phyloP scores from a whole-genome alignment of 2,888 invertebrate genomes.

The Leptinotarsa rubiginosa region DNA sequence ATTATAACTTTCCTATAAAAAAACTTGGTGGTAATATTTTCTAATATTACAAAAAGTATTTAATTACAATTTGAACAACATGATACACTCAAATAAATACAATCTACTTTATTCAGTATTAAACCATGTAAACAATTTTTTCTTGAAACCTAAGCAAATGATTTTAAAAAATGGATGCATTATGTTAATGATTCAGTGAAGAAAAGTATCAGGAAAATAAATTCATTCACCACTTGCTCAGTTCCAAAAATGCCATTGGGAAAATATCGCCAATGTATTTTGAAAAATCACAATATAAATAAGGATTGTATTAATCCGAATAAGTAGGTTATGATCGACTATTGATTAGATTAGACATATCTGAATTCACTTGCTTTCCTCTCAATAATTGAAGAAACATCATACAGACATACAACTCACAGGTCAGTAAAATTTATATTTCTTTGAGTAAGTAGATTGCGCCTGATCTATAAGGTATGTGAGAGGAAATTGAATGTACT shows the following conservation, averaged over 20 bases:
- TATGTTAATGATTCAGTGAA: neutral
- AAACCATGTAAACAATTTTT: conserved; percentile 4
- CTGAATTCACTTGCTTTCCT: too few species aligned
- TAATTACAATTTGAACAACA: neutral
- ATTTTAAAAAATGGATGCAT: neutral
- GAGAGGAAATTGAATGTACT: too few species aligned
- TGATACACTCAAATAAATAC: neutral
- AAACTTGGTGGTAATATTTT: neutral
- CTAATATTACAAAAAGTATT: neutral
- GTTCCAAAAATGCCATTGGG: neutral
- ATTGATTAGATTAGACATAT: too few species aligned
- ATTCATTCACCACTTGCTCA: neutral
- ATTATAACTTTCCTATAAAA: neutral
- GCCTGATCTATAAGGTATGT: too few species aligned
- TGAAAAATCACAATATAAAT: too few species aligned
- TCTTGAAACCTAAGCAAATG: neutral
- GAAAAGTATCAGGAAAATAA: neutral
- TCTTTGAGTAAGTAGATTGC: too few species aligned
- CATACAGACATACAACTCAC: too few species aligned
- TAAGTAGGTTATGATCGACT: too few species aligned
- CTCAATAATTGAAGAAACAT: too few species aligned
- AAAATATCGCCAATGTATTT: too few species aligned
- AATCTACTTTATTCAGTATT: neutral
- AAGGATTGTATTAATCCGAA: too few species aligned
- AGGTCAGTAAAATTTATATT: too few species aligned